These are phyloP conservation scores for Folsomia manolachei DNA, from an alignment of 2,888 invertebrate species.

Conservation along the genomic window DNA sequence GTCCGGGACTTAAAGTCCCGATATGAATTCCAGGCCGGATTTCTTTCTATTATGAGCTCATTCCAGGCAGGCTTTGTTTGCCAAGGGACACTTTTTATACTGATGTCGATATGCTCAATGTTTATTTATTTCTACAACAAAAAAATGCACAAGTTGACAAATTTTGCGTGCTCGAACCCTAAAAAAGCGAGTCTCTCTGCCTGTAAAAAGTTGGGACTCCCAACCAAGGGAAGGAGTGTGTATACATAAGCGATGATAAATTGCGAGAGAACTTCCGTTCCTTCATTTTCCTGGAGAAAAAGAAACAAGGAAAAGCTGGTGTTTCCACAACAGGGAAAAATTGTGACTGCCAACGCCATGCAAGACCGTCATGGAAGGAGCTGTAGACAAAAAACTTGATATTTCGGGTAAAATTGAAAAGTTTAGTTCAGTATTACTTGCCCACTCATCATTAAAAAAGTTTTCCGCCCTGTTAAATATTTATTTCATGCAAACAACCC, in stretches of 20 bases:
- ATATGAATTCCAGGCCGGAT: too few species aligned
- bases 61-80: neutral
- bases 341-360: neutral
- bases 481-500: constrained; percentile 15
- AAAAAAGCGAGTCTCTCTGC: neutral
- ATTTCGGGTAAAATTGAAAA: constrained; percentile 23
- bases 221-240: too few species aligned
- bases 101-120: neutral
- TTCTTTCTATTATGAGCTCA: neutral
- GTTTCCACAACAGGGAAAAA: neutral
- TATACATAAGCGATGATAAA: constrained; percentile 3
- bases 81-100: neutral
- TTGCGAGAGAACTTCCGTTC: constrained; percentile 6
- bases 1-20: too few species aligned
- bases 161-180: neutral
- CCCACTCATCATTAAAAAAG: constrained; percentile 21
- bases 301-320: neutral
- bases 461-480: constrained; percentile 22
- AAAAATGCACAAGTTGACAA: constrained; percentile 5
- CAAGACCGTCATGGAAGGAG: neutral
- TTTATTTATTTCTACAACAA: constrained; percentile 3
- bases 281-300: neutral
- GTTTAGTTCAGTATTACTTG: constrained; percentile 13
- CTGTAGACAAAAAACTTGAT: constrained; percentile 15
- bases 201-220: neutral